A percentile compares a stretch with the other conserved stretches of the same genome.
Conservation (phyloP, 92 coral and sea anemone species). For the Epizoanthus stellaris region DNA sequence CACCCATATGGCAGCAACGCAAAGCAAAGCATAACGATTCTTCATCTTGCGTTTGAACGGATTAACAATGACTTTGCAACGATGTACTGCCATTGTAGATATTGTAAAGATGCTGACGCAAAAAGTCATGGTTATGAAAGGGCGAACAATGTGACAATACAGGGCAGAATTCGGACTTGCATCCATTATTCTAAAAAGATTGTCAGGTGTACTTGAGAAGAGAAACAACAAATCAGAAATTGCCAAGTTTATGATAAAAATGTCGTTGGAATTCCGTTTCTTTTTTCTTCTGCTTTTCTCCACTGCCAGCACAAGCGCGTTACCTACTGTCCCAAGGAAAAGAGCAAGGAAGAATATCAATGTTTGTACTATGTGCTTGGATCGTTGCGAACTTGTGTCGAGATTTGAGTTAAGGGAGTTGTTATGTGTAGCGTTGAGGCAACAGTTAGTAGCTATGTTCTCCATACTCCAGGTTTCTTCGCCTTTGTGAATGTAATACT, state of each 20-base stretch:
- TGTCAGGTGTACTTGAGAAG: conserved; percentile 46
- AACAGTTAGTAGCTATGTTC: neutral
- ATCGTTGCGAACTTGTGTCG: neutral
- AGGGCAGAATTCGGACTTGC: conserved; percentile 30
- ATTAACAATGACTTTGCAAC: conserved; percentile 58
- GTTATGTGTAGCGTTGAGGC: conserved; percentile 4
- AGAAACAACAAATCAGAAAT: conserved; percentile 63
- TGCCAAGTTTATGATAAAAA: conserved; percentile 60
- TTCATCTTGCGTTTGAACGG: conserved; percentile 65
- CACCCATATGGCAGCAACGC: conserved; percentile 62
- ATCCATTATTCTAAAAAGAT: conserved; percentile 16
- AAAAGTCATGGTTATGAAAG: conserved; percentile 57
- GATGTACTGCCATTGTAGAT: conserved; percentile 65
- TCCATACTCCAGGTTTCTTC: neutral
- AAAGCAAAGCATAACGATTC: conserved; percentile 37
- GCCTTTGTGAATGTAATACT: neutral
- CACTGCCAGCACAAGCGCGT: conserved; percentile 56
- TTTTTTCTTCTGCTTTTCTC: conserved; percentile 32
- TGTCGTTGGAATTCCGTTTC: conserved; percentile 57
- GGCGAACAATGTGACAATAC: conserved; percentile 44
- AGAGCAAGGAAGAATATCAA: neutral
- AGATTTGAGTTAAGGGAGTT: neutral
- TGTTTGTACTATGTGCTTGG: neutral
- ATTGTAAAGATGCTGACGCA: conserved; percentile 69
- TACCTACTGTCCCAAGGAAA: conserved; percentile 5